These are phyloP conservation scores for Dreissena rostriformis DNA, from an alignment of 1,140 invertebrate genomes.

Conservation along the genomic window DNA sequence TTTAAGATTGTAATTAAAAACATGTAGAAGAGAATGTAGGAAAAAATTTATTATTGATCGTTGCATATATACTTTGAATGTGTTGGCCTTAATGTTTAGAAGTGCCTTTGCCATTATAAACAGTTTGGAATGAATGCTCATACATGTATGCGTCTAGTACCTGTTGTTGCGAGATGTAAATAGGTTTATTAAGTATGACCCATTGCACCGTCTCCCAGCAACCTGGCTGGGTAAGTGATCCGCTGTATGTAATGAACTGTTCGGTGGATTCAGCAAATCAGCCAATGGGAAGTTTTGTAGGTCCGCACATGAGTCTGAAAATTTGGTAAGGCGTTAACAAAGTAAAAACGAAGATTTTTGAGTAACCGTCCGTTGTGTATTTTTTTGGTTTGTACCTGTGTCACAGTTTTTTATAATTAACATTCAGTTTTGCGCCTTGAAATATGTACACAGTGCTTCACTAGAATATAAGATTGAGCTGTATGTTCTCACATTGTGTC, in stretches of 20 bases:
- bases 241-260: slow-evolving; percentile 80
- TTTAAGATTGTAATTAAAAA: too few relatives aligned
- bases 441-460: too few relatives aligned
- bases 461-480: too few relatives aligned
- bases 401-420: too few relatives aligned
- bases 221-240: slow-evolving; percentile 78
- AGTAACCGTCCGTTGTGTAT: too few relatives aligned
- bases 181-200: slow-evolving; percentile 80
- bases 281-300: slow-evolving; percentile 63
- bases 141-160: slow-evolving; percentile 59
- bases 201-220: slow-evolving; percentile 81
- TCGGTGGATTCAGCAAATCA: slow-evolving; percentile 66
- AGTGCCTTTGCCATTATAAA: neutral
- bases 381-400: too few relatives aligned
- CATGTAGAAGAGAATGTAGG: slow-evolving; percentile 36
- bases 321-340: neutral
- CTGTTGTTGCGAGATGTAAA: slow-evolving; percentile 78
- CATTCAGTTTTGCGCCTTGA: too few relatives aligned
- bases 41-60: neutral
- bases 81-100: neutral
- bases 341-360: too few relatives aligned
- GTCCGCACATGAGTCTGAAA: slow-evolving; percentile 61
- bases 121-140: neutral
- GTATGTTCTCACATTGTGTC: too few relatives aligned
- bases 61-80: neutral